Percentiles rank a stretch among this genome's conserved stretches.
Evolutionary conservation across 2,888 invertebrate species (phyloP).

Genomic region (Acleris holmiana): DNA sequence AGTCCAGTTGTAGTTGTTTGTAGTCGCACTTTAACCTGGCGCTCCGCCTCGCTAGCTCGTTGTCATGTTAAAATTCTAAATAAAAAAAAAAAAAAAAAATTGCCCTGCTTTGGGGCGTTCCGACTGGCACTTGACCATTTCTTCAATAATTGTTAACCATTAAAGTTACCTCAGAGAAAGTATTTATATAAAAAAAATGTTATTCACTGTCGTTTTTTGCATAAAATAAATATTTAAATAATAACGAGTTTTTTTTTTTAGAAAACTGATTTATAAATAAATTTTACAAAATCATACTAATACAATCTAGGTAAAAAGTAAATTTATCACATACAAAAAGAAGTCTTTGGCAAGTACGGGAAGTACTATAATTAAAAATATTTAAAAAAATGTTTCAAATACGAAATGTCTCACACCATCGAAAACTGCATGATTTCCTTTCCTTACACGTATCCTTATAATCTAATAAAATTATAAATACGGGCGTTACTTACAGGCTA

Average conservation of each 20-base stretch:
- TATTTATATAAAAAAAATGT: too few species aligned
- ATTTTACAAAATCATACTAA: constrained; percentile 34
- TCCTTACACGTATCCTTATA: constrained; percentile 31
- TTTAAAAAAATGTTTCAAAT: constrained; percentile 40
- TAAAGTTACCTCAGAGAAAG: too few species aligned
- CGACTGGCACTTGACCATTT: too few species aligned
- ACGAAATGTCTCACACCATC: constrained; percentile 26
- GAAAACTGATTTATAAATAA: constrained; percentile 40
- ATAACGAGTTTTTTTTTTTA: constrained; percentile 35
- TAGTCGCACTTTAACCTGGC: too few species aligned
- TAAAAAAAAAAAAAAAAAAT: too few species aligned
- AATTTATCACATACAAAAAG: constrained; percentile 80
- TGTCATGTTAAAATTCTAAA: too few species aligned
- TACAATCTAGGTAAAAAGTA: constrained; percentile 75
- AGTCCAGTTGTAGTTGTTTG: too few species aligned
- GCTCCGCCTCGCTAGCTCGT: too few species aligned
- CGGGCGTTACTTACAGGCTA: constrained; percentile 48
- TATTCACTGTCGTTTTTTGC: too few species aligned
- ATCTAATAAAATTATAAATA: constrained; percentile 38
- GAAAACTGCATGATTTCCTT: constrained; percentile 19
- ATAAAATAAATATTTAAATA: constrained; percentile 23
- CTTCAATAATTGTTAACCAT: too few species aligned
- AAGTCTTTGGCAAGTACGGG: constrained; percentile 81
- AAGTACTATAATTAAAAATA: constrained; percentile 59
- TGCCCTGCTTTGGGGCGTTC: too few species aligned